Conservation (phyloP, 2,888 invertebrate genomes). For the Hecatera dysodea region DNA sequence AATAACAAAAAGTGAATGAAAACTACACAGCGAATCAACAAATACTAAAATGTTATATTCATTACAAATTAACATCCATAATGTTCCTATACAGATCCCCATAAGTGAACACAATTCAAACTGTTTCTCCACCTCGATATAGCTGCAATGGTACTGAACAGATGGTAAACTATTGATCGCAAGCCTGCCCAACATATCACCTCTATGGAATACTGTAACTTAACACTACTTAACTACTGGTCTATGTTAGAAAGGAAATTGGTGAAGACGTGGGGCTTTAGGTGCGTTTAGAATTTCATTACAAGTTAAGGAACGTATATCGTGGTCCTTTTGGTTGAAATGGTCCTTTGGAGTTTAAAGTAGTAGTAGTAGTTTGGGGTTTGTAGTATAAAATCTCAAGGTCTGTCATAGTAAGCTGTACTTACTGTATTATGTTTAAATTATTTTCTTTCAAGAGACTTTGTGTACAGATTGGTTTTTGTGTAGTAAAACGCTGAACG, state of each 20-base stretch:
- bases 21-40: not conserved
- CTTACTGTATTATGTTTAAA: no score
- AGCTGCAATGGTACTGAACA: conserved; percentile 42
- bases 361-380: no score
- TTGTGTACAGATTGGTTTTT: conserved; percentile 21
- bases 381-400: not conserved
- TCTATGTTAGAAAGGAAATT: conserved; percentile 4
- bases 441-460: conserved; percentile 10
- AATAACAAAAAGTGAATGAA: not conserved
- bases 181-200: conserved; percentile 21
- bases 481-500: conserved; percentile 29
- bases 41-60: not conserved
- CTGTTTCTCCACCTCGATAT: conserved; percentile 15
- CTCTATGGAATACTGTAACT: conserved; percentile 43
- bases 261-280: conserved; percentile 3
- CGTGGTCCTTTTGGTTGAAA: not conserved
- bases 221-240: conserved; percentile 15
- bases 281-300: conserved; percentile 4
- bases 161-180: conserved; percentile 63
- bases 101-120: conserved; percentile 13
- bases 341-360: not conserved
- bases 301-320: not conserved
- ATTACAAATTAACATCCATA: not conserved
- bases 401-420: not conserved
- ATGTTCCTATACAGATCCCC: not conserved